Evolutionary conservation across 2,113 vertebrate species (phyloP), one percentile per base, ranked within the genome.

Genomic region (Vireo altiloquus): DNA sequence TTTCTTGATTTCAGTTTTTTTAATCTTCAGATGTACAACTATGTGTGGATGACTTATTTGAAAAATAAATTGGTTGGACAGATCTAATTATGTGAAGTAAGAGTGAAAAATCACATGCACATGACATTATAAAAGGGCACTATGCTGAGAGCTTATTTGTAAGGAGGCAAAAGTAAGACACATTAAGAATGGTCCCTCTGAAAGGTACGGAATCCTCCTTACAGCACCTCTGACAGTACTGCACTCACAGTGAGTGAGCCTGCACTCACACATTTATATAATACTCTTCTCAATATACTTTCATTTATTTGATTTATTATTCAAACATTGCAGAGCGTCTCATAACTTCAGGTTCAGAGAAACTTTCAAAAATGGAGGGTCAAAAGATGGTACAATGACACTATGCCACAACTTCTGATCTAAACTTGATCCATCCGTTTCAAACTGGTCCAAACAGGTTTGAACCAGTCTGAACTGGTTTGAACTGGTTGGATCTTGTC

Each of bases 61-160:
- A 96, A 95, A 97, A 96, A 86, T 72, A 96, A 96, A 94, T 75
- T 94, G 90, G 70, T 78, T 89, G 78, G 92, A 96, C 81, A 97
- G 94, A 96, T 95, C 92, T 68, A 96, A 72, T 95, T 94, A 96
- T 10, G 7, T 82, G 53, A 86, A 94, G 60, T 53, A 95, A 92
- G 50, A 90, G 76, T 92, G 92, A 94, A 97, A 42, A 96, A 96
- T 93, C 79, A 89, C 78, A 96, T 37, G 91, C 59, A 96, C 95
- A 94, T 66, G n/a, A 59, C 40, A 91, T 63, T 91, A 85, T 46
- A 94, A 35, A 69, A 42, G 80, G 53, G 71, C 90, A 76, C 70
- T 64, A 80, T 14, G 40, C 66, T 47, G 13, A 94, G 35, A 94
- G 70, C 37, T 92, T 89, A 76, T 91, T 81, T 96, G 49, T 87